Conservation (phyloP, 1,140 invertebrate species). For the Sitobion miscanthi region DNA sequence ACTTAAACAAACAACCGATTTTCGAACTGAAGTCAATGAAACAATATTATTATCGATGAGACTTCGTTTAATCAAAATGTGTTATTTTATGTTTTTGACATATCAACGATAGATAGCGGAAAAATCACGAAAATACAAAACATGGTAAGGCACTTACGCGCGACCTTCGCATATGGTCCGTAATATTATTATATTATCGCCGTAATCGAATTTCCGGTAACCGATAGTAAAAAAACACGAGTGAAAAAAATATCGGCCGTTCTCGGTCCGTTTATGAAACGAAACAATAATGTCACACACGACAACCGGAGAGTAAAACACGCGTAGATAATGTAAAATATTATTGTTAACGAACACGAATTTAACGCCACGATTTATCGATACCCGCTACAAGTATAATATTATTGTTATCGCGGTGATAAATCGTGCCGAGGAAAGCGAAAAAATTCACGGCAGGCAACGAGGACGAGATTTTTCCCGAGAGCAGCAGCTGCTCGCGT, state of each 20-base stretch:
- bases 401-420: not conserved
- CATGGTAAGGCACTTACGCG: not conserved
- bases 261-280: not conserved
- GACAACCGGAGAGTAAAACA: not conserved
- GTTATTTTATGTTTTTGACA: not conserved
- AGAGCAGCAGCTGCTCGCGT: conserved; percentile 33
- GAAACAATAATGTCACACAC: not conserved
- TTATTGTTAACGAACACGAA: not conserved
- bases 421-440: not conserved
- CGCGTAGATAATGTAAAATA: not conserved
- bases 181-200: conserved; percentile 11
- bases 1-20: not conserved
- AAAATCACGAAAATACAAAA: conserved; percentile 10
- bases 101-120: not conserved
- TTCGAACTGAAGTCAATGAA: not conserved
- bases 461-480: not conserved
- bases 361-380: not conserved
- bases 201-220: conserved; percentile 50
- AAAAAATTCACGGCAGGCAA: not conserved
- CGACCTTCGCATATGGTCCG: conserved; percentile 30
- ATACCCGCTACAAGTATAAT: not conserved
- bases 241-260: not conserved
- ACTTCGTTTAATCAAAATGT: not conserved
- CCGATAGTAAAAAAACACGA: not conserved
- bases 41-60: not conserved